Evolutionary conservation across 2,797 vertebrate genomes (phyloP).

Genomic region (Australoheros facetus): DNA sequence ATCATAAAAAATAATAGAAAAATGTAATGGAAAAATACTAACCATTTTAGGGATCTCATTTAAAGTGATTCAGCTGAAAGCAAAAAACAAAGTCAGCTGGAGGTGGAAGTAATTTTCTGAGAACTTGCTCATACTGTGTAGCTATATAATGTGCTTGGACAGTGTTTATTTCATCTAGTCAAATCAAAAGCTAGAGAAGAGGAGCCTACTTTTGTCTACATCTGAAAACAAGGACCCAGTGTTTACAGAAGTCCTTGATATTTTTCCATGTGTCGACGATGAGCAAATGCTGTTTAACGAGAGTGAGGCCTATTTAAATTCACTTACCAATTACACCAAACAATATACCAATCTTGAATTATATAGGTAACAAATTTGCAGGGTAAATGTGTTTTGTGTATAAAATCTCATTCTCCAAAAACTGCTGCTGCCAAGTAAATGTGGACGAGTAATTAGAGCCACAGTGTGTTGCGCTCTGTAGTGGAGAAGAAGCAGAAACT

Average conservation of each 20-base stretch:
- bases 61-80: not conserved
- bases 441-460: not conserved
- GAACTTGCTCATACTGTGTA: accelerated
- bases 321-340: not conserved
- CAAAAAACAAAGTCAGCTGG: not conserved
- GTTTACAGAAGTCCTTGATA: not conserved
- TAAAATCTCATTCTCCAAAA: not conserved
- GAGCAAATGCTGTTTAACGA: not conserved
- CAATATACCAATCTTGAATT: not conserved
- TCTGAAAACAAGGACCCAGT: not conserved
- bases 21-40: not conserved
- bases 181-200: not conserved
- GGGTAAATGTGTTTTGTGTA: not conserved
- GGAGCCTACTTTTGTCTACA: not conserved
- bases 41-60: not conserved
- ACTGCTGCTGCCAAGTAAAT: not conserved
- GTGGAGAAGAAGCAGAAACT: not conserved
- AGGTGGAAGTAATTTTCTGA: not conserved
- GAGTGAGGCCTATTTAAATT: not conserved
- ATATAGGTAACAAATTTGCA: too few relatives aligned
- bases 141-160: not conserved
- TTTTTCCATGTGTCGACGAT: not conserved
- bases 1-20: not conserved
- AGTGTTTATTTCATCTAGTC: not conserved
- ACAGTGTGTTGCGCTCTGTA: not conserved